Conservation (phyloP, 2,888 invertebrate species). For the Drosophila demipolita region DNA sequence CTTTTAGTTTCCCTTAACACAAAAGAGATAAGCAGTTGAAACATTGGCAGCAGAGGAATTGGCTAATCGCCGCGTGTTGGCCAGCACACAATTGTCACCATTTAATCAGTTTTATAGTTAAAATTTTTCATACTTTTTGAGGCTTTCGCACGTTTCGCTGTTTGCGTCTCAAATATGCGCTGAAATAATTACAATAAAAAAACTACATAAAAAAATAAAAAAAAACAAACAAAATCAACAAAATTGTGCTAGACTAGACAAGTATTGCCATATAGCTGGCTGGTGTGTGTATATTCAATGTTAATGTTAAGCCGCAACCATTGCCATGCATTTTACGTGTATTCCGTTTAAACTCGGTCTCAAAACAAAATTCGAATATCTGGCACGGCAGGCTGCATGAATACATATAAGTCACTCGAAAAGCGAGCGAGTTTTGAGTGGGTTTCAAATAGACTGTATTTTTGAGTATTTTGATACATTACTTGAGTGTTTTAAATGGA, state of each 20-base stretch:
- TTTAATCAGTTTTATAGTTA: constrained; percentile 58
- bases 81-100: constrained; percentile 36
- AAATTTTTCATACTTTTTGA: constrained; percentile 30
- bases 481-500: constrained; percentile 47
- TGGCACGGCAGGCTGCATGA: constrained; percentile 24
- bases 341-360: constrained; percentile 41
- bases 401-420: constrained; percentile 41
- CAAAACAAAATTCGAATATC: constrained; percentile 26
- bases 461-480: constrained; percentile 30
- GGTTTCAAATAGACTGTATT: constrained; percentile 46
- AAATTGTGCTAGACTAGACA: constrained; percentile 34
- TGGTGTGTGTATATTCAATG: constrained; percentile 54
- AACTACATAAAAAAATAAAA: constrained; percentile 7
- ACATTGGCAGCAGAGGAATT: background rate
- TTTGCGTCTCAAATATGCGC: constrained; percentile 47
- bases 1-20: constrained; percentile 29
- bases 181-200: constrained; percentile 54
- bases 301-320: constrained; percentile 64
- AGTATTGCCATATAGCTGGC: constrained; percentile 39
- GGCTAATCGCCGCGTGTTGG: constrained; percentile 35
- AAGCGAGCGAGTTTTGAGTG: constrained; percentile 63
- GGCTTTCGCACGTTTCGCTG: constrained; percentile 70
- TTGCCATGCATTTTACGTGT: constrained; percentile 57
- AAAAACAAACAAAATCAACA: constrained; percentile 15
- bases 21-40: constrained; percentile 36